These are phyloP conservation scores for Lepidurus apus DNA, from an alignment of 1,140 invertebrate species.

Conservation along the genomic window DNA sequence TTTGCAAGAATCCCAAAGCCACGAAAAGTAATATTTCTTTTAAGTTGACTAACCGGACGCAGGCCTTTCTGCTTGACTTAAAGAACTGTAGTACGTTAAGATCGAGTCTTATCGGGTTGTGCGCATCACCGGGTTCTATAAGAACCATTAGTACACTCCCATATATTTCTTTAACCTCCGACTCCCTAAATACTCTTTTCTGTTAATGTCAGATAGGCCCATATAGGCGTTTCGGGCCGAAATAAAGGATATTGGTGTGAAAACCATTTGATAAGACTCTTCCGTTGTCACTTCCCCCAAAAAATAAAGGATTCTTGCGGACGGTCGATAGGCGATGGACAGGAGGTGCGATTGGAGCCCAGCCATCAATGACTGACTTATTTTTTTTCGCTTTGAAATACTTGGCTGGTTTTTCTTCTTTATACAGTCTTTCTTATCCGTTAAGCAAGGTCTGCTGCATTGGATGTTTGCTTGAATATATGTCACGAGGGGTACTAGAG, in stretches of 20 bases:
- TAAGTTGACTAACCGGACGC: background rate
- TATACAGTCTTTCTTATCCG: slow-evolving; percentile 13
- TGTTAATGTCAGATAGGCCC: background rate
- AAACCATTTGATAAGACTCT: background rate
- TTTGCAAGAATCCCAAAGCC: background rate
- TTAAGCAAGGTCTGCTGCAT: background rate
- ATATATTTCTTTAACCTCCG: slow-evolving; percentile 11
- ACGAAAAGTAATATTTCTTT: background rate
- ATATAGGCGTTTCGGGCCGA: background rate
- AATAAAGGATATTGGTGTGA: background rate
- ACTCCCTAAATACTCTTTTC: background rate
- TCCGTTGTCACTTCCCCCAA: background rate
- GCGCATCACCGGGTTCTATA: background rate
- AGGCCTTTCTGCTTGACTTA: background rate
- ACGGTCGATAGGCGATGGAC: background rate
- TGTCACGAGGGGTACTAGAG: background rate
- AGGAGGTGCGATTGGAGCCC: background rate
- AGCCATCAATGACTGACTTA: background rate
- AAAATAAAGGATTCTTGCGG: background rate
- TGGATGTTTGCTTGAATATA: background rate
- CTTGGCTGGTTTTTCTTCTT: background rate
- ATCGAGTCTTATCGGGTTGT: background rate
- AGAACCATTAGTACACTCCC: background rate
- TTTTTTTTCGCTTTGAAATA: background rate
- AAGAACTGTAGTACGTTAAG: background rate